Conservation (phyloP, 2,888 invertebrate species). For the Idaea aversata region DNA sequence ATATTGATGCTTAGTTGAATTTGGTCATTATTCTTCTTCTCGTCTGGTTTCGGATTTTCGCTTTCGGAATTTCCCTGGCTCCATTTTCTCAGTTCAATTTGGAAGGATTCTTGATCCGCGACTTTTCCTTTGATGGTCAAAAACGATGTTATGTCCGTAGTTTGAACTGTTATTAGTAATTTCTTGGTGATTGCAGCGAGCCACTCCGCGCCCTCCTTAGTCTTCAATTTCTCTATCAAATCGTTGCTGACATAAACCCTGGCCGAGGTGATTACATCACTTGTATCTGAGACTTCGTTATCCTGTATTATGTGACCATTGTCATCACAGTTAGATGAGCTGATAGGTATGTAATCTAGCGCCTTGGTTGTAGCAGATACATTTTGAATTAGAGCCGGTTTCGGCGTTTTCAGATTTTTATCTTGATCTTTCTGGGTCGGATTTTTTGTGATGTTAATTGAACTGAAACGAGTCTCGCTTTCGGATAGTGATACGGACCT, state of each 20-base stretch:
- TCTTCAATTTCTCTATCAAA: constrained; percentile 67
- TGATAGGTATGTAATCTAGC: constrained; percentile 53
- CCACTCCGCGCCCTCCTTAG: constrained; percentile 70
- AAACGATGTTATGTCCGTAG: constrained; percentile 55
- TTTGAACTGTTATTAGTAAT: constrained; percentile 58
- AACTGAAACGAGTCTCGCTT: constrained; percentile 23
- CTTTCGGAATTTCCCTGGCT: constrained; percentile 28
- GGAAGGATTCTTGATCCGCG: constrained; percentile 75
- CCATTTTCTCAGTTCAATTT: constrained; percentile 69
- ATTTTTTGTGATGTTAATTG: constrained; percentile 14
- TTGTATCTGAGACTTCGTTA: constrained; percentile 71
- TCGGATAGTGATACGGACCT: constrained; percentile 42
- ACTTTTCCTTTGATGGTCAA: constrained; percentile 74
- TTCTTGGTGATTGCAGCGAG: constrained; percentile 52
- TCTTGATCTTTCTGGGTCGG: constrained; percentile 11
- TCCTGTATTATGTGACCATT: constrained; percentile 70
- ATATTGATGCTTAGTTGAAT: constrained; percentile 27
- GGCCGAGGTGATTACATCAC: constrained; percentile 62
- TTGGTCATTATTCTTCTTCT: constrained; percentile 28
- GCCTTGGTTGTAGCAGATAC: constrained; percentile 36
- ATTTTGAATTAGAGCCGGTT: constrained; percentile 3
- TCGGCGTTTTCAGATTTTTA: constrained; percentile 6
- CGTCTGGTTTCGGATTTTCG: constrained; percentile 2
- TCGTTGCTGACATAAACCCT: constrained; percentile 75
- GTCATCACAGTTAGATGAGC: constrained; percentile 59